Conservation (phyloP, 2,797 vertebrate species). For the Scomberomorus guttatus region DNA sequence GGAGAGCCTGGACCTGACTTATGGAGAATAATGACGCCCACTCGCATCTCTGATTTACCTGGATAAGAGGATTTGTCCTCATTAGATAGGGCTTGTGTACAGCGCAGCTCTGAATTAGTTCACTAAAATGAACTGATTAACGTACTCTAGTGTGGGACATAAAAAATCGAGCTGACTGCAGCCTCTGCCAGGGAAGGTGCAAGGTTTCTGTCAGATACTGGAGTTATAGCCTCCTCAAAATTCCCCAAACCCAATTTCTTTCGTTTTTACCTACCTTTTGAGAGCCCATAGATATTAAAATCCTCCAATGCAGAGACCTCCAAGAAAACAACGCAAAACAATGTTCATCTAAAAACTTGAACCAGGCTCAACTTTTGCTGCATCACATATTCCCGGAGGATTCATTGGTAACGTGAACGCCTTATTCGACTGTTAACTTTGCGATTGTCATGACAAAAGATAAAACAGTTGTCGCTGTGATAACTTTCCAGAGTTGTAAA, state of each 20-base stretch:
- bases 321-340: too few relatives aligned
- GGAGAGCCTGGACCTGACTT: conserved; percentile 29
- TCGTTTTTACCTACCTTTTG: background rate
- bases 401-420: too few relatives aligned
- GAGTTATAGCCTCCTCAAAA: background rate
- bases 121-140: conserved; percentile 34
- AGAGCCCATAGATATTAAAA: background rate
- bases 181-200: background rate
- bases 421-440: too few relatives aligned
- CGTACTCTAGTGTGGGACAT: background rate
- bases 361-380: too few relatives aligned
- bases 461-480: too few relatives aligned
- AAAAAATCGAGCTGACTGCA: background rate
- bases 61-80: conserved; percentile 46
- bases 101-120: conserved; percentile 18
- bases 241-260: background rate
- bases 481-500: too few relatives aligned
- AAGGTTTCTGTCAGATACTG: background rate
- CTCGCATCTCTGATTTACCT: conserved; percentile 30
- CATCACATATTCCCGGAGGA: too few relatives aligned
- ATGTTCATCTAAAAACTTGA: too few relatives aligned
- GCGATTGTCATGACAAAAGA: too few relatives aligned
- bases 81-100: conserved; percentile 18
- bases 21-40: conserved; percentile 30
- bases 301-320: too few relatives aligned